These are phyloP conservation scores for Sesia apiformis DNA, from an alignment of 2,888 invertebrate genomes.

Conservation along the genomic window DNA sequence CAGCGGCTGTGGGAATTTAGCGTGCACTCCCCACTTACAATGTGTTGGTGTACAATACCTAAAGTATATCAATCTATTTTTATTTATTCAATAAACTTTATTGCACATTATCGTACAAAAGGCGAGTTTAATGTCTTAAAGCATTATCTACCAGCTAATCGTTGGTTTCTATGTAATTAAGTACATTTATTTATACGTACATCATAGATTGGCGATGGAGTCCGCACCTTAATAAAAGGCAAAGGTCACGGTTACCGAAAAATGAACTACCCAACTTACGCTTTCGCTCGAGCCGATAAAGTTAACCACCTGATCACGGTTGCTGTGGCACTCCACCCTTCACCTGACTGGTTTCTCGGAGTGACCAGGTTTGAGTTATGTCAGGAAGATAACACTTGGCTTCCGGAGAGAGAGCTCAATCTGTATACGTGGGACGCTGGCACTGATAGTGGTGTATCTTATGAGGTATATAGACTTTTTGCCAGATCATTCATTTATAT, in stretches of 20 bases:
- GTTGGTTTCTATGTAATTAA: too few species aligned
- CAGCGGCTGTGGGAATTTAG: too few species aligned
- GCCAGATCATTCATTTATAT: too few species aligned
- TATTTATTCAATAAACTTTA: too few species aligned
- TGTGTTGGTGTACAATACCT: too few species aligned
- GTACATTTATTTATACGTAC: too few species aligned
- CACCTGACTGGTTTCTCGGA: constrained; percentile 98
- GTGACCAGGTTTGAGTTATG: constrained; percentile 93
- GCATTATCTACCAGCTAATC: background rate
- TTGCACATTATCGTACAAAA: too few species aligned
- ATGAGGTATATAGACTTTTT: constrained; percentile 76
- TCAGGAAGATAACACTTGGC: constrained; percentile 90
- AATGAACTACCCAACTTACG: constrained; percentile 47
- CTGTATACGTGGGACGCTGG: constrained; percentile 97
- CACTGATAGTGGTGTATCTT: constrained; percentile 93
- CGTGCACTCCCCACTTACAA: too few species aligned
- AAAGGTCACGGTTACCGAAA: constrained; percentile 58
- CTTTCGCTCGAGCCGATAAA: constrained; percentile 51
- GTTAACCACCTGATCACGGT: constrained; percentile 47
- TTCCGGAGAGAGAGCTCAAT: constrained; percentile 85
- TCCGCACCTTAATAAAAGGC: constrained; percentile 56
- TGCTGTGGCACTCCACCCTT: constrained; percentile 44
- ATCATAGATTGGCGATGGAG: constrained; percentile 47
- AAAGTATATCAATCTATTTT: too few species aligned
- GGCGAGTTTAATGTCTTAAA: too few species aligned